Evolutionary conservation across 2,113 vertebrate species (phyloP).

Genomic region (Condylura cristata): DNA sequence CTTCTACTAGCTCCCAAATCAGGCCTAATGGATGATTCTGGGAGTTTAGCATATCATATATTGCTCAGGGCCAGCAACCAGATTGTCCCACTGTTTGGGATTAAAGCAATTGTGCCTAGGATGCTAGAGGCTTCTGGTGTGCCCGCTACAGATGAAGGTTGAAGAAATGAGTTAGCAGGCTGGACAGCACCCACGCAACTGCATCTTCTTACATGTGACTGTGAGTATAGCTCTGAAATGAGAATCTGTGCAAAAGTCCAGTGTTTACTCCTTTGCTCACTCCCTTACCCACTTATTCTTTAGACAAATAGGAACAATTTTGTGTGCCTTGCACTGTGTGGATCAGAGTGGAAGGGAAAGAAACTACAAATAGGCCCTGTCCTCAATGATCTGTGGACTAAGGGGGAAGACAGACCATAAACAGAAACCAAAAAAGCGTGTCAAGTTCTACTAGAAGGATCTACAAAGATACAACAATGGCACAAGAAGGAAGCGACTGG

Average conservation of each 20-base stretch:
- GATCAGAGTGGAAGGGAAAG: background rate
- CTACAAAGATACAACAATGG: background rate
- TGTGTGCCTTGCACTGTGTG: background rate
- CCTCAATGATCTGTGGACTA: background rate
- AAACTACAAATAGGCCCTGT: background rate
- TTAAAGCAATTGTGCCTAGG: background rate
- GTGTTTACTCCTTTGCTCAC: background rate
- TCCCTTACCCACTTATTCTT: background rate
- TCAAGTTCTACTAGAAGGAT: too few species aligned
- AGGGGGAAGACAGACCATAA: background rate
- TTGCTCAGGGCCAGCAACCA: constrained; percentile 45
- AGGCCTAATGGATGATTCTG: constrained; percentile 47
- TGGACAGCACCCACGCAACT: background rate
- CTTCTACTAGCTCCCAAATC: constrained; percentile 45
- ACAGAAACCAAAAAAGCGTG: background rate
- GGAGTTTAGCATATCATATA: constrained; percentile 19
- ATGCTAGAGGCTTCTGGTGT: background rate
- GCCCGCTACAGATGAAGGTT: background rate
- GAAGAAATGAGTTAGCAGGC: background rate
- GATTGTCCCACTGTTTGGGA: background rate
- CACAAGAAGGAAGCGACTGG: background rate
- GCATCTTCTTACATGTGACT: background rate
- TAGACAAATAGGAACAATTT: background rate
- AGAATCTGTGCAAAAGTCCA: background rate
- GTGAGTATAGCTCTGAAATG: background rate